phyloP scores from a whole-genome alignment of 2,113 vertebrate genomes.

The Helogale parvula region DNA sequence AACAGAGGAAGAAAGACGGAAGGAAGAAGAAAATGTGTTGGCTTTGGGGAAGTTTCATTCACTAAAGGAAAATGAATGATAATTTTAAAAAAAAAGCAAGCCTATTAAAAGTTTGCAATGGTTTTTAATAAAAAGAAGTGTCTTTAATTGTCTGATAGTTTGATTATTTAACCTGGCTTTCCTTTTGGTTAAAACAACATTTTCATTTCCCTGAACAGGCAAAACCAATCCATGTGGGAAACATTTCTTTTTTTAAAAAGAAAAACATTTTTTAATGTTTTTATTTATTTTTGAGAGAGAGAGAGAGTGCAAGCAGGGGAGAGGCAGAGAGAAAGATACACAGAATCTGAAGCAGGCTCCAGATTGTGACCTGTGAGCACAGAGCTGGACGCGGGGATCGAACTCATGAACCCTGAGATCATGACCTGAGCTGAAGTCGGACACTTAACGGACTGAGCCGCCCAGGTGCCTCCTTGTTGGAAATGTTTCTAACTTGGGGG shows the following conservation, averaged over 20 bases:
- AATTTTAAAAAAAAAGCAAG: neutral
- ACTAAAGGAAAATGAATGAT: neutral
- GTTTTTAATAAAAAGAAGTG: conserved; percentile 11
- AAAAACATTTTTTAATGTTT: no score
- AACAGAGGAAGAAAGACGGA: neutral
- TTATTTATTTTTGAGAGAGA: no score
- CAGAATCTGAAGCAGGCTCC: no score
- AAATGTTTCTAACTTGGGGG: neutral
- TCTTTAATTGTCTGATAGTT: neutral
- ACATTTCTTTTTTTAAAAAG: no score
- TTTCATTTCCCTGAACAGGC: neutral
- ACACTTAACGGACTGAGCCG: no score
- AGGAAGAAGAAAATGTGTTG: neutral
- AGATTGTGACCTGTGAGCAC: no score
- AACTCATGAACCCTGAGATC: no score
- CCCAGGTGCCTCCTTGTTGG: no score
- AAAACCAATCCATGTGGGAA: neutral
- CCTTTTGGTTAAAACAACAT: neutral
- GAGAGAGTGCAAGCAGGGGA: no score
- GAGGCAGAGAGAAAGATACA: no score
- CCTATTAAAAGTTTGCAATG: neutral
- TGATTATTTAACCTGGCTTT: conserved; percentile 4
- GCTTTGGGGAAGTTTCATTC: neutral
- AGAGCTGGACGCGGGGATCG: no score
- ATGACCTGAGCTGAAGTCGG: no score